Evolutionary conservation across 2,113 vertebrate genomes (phyloP), one percentile per base, ranked within the genome.

Genomic region (Gambusia affinis): DNA sequence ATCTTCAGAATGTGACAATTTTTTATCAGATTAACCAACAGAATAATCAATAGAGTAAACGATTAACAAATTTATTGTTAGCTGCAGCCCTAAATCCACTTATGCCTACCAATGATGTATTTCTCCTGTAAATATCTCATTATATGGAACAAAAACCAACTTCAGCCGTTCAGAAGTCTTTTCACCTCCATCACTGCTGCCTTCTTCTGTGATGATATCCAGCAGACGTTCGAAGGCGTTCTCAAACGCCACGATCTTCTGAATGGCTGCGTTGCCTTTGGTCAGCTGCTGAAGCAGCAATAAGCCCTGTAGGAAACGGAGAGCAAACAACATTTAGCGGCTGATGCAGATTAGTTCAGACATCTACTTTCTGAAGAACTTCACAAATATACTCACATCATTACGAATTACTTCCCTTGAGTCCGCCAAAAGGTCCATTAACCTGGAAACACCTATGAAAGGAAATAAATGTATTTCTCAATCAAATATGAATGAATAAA

Each of bases 201-300:
- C 98, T 78, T 99, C 98, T 75, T 99, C 98, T 73, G 96, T 96
- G 81, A 99, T 96, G 74, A 99, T 97, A 86, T 99, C 98, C 65
- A 99, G 89, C 33, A 99, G 96, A 75, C 98, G 96, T 80, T 99
- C 98, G 90, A 99, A 99, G 33, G 98, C 98, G 66, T 97, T 99
- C 89, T 99, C 98, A 87, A 99, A 99, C 30, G 98, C 98, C 80
- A 99, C 98, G 19, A 99, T 99, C 91, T 99, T 99, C 95, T 99
- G 98, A 90, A 99, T 99, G 84, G 98, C 97, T 68, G 97, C 98
- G 2, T 99, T 99, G 77, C 96, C 95, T 95, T 97, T 99, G 35
- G 97, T 99, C 84, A 99, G 64, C 3, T 99, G 97, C 83, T 99
- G 98, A 37, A 99, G 95, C 86, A 99, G 86, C 66, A 99, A 81